These are phyloP conservation scores for Pollenia angustigena DNA, from an alignment of 2,888 invertebrate species.

Conservation along the genomic window DNA sequence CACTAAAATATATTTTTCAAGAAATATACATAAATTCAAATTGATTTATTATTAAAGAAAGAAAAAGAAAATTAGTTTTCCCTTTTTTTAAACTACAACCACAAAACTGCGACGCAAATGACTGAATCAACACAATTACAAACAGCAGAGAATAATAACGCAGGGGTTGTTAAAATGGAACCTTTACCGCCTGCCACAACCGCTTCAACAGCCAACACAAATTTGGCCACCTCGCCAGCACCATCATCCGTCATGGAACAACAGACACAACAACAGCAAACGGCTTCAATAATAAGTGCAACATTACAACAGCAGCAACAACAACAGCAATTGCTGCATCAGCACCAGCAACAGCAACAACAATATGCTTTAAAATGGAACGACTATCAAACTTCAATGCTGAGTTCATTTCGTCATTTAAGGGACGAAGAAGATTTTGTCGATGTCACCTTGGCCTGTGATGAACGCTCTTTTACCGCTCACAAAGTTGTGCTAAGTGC, in stretches of 20 bases:
- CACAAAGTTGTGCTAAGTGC: constrained; percentile 96
- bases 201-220: constrained; percentile 83
- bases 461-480: constrained; percentile 94
- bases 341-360: constrained; percentile 89
- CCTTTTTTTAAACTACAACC: constrained; percentile 34
- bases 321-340: constrained; percentile 73
- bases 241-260: constrained; percentile 73
- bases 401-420: constrained; percentile 94
- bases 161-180: constrained; percentile 84
- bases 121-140: constrained; percentile 84
- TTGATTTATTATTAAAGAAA: constrained; percentile 10
- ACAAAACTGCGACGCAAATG: constrained; percentile 79
- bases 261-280: constrained; percentile 65
- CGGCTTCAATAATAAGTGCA: constrained; percentile 57
- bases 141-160: constrained; percentile 84
- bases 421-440: constrained; percentile 96
- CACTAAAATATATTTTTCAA: constrained; percentile 20
- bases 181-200: constrained; percentile 85
- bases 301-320: constrained; percentile 75
- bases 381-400: constrained; percentile 96
- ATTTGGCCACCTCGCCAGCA: constrained; percentile 69
- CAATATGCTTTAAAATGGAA: constrained; percentile 97
- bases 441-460: constrained; percentile 96
- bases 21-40: constrained; percentile 27
- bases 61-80: constrained; percentile 21